Conservation (phyloP, 1,140 invertebrate genomes). For the Drosophila rhopaloa region DNA sequence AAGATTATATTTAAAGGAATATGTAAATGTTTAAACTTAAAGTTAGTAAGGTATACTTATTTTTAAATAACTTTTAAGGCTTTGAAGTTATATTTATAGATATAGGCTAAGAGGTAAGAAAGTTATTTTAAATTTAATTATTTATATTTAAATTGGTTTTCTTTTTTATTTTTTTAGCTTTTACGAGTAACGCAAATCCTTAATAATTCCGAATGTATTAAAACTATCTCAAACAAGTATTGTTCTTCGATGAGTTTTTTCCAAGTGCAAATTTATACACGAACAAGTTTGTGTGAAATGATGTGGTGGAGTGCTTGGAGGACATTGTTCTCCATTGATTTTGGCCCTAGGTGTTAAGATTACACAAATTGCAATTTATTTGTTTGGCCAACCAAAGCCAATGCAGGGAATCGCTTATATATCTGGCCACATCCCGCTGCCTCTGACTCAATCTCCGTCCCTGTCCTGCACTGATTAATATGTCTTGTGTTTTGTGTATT, state of each 20-base stretch:
- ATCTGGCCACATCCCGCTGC: not conserved
- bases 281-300: not conserved
- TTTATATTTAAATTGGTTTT: no score
- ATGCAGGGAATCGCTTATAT: conserved; percentile 61
- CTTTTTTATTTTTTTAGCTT: no score
- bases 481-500: conserved; percentile 66
- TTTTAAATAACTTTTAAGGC: not conserved
- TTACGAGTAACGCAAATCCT: no score
- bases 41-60: not conserved
- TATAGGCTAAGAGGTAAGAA: no score
- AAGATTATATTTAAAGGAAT: no score
- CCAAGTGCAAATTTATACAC: not conserved
- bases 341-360: conserved; percentile 78
- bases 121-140: no score
- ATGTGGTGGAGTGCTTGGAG: conserved; percentile 8
- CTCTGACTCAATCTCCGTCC: conserved; percentile 1
- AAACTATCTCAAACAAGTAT: not conserved
- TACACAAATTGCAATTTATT: conserved; percentile 82
- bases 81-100: no score
- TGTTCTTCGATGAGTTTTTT: not conserved
- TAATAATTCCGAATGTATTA: no score
- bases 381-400: conserved; percentile 74
- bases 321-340: conserved; percentile 63
- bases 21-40: no score
- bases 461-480: conserved; percentile 69